Conservation (phyloP, 2,113 vertebrate genomes). For the Cephalopterus ornatus region DNA sequence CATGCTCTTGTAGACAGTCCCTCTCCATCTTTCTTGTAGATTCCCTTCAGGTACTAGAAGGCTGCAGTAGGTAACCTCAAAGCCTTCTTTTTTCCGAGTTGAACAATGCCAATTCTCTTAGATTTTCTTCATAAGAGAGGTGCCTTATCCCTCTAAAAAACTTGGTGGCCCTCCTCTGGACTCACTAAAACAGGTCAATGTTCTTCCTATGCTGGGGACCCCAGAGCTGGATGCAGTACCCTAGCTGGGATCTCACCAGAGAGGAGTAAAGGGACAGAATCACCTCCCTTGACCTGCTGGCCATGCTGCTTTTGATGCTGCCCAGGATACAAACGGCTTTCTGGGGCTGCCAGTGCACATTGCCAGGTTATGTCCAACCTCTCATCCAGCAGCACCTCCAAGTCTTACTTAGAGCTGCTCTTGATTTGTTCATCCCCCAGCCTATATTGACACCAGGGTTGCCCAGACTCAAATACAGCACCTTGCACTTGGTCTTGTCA, state of each 20-base stretch:
- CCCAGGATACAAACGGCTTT: neutral
- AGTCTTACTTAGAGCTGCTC: neutral
- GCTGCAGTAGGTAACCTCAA: fast-evolving
- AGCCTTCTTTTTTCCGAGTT: neutral
- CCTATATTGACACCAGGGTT: neutral
- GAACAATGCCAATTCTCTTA: neutral
- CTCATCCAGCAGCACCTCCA: neutral
- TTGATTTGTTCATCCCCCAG: neutral
- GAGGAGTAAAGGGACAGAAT: neutral
- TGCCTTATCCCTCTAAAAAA: neutral
- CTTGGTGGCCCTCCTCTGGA: neutral
- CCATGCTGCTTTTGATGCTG: neutral
- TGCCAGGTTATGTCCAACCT: neutral
- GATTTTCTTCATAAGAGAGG: neutral
- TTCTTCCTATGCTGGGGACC: neutral
- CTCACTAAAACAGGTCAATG: neutral
- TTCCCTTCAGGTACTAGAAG: neutral
- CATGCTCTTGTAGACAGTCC: neutral
- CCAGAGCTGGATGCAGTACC: neutral
- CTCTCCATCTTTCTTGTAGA: neutral
- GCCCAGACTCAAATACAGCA: neutral
- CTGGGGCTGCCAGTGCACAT: neutral
- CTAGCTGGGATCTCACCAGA: neutral
- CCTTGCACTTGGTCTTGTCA: neutral
- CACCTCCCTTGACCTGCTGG: fast-evolving